A percentile compares a stretch with the other conserved stretches of the same genome.
Evolutionary conservation across 2,797 vertebrate species (phyloP).

Genomic region (Pelobates cultripes): DNA sequence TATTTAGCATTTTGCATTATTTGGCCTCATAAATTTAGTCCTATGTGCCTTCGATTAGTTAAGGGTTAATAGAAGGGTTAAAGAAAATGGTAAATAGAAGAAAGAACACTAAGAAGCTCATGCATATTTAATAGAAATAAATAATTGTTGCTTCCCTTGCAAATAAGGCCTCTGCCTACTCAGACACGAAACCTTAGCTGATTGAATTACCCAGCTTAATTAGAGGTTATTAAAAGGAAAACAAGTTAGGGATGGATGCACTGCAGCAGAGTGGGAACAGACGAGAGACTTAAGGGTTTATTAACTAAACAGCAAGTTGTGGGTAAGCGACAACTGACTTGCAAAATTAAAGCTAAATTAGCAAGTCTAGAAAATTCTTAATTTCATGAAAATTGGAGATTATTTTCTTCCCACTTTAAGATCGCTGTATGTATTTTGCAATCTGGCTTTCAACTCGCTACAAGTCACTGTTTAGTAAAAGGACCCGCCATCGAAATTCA

Average conservation of each 20-base stretch:
- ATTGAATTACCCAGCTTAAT: conserved; percentile 51
- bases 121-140: conserved; percentile 34
- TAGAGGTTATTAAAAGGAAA: conserved; percentile 50
- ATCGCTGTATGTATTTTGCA: too few species aligned
- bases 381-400: too few species aligned
- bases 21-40: too few species aligned
- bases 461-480: too few species aligned
- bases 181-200: conserved; percentile 34
- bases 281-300: conserved; percentile 7
- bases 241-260: conserved; percentile 41
- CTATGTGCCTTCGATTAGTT: too few species aligned
- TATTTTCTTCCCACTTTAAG: too few species aligned
- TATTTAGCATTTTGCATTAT: too few species aligned
- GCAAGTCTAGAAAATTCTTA: too few species aligned
- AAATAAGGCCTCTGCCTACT: conserved; percentile 41
- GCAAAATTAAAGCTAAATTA: too few species aligned
- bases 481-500: conserved; percentile 2
- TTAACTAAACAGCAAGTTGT: too few species aligned
- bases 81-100: conserved; percentile 9
- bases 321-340: too few species aligned
- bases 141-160: conserved; percentile 24
- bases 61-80: neutral
- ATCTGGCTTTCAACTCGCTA: too few species aligned
- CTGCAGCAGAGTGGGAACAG: conserved; percentile 19
- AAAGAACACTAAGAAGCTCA: neutral